Evolutionary conservation across 2,888 invertebrate genomes (phyloP).

Genomic region (Elysia crispata): DNA sequence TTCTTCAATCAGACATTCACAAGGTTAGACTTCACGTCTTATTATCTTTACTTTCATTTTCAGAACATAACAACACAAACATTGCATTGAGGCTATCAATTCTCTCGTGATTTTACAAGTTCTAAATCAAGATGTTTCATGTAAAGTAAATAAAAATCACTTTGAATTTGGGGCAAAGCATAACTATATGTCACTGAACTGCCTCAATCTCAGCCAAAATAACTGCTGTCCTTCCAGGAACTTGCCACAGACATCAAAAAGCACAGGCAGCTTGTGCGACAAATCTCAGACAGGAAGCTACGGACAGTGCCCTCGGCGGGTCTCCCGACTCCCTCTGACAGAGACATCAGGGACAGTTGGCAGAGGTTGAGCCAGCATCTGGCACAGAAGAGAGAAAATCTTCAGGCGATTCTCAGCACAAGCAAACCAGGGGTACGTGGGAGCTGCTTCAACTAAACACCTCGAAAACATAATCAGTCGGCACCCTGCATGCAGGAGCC

Average conservation of each 20-base stretch:
- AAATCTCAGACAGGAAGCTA: constrained; percentile 52
- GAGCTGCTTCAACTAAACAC: too few relatives aligned
- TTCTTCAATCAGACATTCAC: constrained; percentile 58
- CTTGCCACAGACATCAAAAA: constrained; percentile 64
- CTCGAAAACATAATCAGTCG: too few relatives aligned
- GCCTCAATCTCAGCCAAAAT: neutral
- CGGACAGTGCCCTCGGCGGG: neutral
- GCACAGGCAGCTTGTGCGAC: constrained; percentile 64
- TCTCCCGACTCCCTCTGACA: constrained; percentile 54
- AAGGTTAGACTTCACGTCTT: constrained; percentile 54
- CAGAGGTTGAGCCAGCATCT: constrained; percentile 62
- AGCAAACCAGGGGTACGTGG: constrained; percentile 58
- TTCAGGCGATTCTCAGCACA: constrained; percentile 60
- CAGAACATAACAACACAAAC: too few relatives aligned
- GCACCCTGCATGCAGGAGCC: too few relatives aligned
- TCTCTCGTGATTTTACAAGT: too few relatives aligned
- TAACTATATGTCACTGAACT: too few relatives aligned
- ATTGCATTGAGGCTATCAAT: too few relatives aligned
- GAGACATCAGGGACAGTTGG: constrained; percentile 64
- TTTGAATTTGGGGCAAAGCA: too few relatives aligned
- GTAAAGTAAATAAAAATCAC: too few relatives aligned
- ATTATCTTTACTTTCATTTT: too few relatives aligned
- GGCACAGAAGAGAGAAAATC: constrained; percentile 62
- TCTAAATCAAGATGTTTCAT: too few relatives aligned
- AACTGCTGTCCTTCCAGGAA: constrained; percentile 54